Percentiles rank a stretch among this genome's conserved stretches.
Evolutionary conservation across 1,140 invertebrate species (phyloP).

Genomic region (Oncopodura yosiiana): DNA sequence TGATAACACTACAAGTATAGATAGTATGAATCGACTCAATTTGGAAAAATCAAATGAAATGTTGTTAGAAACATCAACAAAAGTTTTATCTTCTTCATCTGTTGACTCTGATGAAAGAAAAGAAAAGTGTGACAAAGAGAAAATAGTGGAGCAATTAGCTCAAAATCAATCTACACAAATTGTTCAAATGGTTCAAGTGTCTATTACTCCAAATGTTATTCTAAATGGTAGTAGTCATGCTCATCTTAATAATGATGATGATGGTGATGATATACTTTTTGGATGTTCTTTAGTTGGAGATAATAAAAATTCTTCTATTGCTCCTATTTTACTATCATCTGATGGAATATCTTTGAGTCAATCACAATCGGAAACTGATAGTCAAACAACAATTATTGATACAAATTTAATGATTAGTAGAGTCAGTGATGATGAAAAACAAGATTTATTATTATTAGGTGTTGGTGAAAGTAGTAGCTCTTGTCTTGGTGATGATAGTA

Average conservation of each 20-base stretch:
- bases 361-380: constrained; percentile 28
- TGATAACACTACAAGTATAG: constrained; percentile 25
- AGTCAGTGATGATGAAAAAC: not conserved
- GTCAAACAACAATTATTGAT: constrained; percentile 24
- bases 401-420: constrained; percentile 14
- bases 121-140: not conserved
- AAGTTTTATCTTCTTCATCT: too few relatives aligned
- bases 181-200: too few relatives aligned
- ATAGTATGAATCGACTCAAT: constrained; percentile 31
- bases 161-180: too few relatives aligned
- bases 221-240: too few relatives aligned
- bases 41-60: constrained; percentile 24
- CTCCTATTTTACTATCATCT: not conserved
- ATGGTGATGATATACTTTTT: too few relatives aligned
- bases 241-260: not conserved
- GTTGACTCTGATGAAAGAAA: not conserved
- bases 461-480: too few relatives aligned
- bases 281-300: not conserved
- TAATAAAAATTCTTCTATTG: not conserved
- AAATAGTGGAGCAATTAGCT: constrained; percentile 16
- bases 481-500: too few relatives aligned
- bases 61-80: too few relatives aligned
- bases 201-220: too few relatives aligned
- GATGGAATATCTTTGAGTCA: constrained; percentile 20
- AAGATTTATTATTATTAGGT: not conserved